A percentile compares a stretch with the other conserved stretches of the same genome.
Conservation (phyloP, 2,113 vertebrate genomes). For the Petroica traversi region DNA sequence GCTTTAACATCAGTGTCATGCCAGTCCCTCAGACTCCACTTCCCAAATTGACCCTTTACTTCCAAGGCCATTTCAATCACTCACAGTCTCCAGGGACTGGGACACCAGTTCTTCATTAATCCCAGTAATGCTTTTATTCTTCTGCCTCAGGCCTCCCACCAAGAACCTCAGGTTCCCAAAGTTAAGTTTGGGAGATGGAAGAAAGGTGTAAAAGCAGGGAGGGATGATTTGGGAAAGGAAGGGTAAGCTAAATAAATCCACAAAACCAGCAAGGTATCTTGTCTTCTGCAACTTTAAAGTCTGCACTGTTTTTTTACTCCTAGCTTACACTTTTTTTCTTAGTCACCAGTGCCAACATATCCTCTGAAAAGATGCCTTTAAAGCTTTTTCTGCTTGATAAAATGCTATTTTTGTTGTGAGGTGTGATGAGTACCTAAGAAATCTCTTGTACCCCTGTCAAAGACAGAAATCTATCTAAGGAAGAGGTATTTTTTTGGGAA, state of each 20-base stretch:
- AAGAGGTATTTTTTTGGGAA: background rate
- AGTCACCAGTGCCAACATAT: background rate
- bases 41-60: fast-evolving
- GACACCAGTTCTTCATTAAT: background rate
- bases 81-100: background rate
- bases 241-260: background rate
- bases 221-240: background rate
- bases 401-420: background rate
- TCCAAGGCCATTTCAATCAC: background rate
- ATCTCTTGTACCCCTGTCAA: background rate
- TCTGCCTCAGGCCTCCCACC: background rate
- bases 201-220: background rate
- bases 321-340: background rate
- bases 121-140: background rate
- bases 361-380: background rate
- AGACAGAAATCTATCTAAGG: background rate
- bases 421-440: background rate
- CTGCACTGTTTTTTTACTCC: background rate
- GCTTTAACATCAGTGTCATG: background rate
- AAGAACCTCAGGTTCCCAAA: background rate
- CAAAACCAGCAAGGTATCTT: background rate
- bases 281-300: background rate
- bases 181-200: background rate
- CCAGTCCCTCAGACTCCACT: background rate
- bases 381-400: background rate